Evolutionary conservation across 2,888 invertebrate species (phyloP), one percentile per base, ranked within the genome.

Genomic region (Heliconius erato): DNA sequence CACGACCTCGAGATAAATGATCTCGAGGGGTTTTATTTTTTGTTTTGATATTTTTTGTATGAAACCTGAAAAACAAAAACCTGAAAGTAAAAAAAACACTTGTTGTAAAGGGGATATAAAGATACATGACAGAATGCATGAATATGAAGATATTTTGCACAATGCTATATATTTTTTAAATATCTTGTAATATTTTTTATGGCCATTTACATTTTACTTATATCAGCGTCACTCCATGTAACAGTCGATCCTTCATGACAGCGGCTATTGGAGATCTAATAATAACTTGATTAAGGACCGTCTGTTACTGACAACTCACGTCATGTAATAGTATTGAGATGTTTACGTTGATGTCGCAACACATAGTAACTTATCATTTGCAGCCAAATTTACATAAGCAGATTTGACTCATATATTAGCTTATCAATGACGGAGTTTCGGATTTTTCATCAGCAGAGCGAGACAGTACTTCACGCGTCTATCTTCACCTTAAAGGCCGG

Each of bases 201-300:
- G 9, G 7, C 1, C 26, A 72, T 44, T 49, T 49, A 16, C 26
- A 16, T 16, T 44, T 26, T 72, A 49, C 26, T 72, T 44, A 71
- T 26, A 49, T 7, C 26, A 72, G 44, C 19, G 40, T n/a, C n/a
- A 44, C 40, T n/a, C 12, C 9, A 71, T 26, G 44, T 40, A 44
- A 72, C 16, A 72, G 44, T 14, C 72, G 26, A 26, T 44, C 44
- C 49, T 49, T 9, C 26, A 26, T 49, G 72, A 72, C 44, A 26
- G 71, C 44, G 71, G 71, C 74, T 68, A 67, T 69, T 80, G 74
- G 67, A 74, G 78, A 78, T 81, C 74, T 68, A 81, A 68, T 69
- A 69, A 78, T 69, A 67, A 68, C 54, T 80, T 80, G 74, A 74
- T 81, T 59, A 81, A 63, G 69, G 28, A 40, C 49, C 67, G 63